Base-by-base conservation (phyloP, 2,888 invertebrate genomes). In the Polyommatus icarus region DNA sequence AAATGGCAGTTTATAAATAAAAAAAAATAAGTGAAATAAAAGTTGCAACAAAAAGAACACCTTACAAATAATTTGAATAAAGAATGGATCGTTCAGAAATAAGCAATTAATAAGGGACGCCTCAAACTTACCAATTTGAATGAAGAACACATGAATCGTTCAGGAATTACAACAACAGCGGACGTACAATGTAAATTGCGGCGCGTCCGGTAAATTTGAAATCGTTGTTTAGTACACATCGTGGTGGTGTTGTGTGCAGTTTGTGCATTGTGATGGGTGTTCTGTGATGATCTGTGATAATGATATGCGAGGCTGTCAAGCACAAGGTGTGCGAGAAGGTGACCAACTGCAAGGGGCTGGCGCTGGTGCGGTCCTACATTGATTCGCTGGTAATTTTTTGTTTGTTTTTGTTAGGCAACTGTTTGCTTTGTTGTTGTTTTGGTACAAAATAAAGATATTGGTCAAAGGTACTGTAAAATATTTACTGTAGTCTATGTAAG, bases 291-390 rank as follows among this genome's bases (percentile, higher is more conserved):
- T 76, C 36, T 40, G 54, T 18, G 50, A 82, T 57, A 50, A 93
- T 93, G 92, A 89, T 93, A 83, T 92, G 92, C 85, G 92, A 93
- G 77, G 89, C 89, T 46, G 87, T 92, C 85, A 87, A 90, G n/a
- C 83, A 87, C 76, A 93, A 92, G 83, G 84, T 93, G 83, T 91
- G 90, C 84, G 92, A 92, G 86, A 92, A 91, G 85, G 87, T 93
- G 86, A 89, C 86, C 82, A 91, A 87, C 80, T 93, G 93, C 79
- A 92, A 88, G 82, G 90, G 91, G 77, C 80, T 93, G 86, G 92
- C 92, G 77, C 79, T 92, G 79, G 83, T 93, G 82, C 89, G 88
- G 80, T 91, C 91, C 7, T 93, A 93, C 82, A 85, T 92, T 79
- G 92, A 92, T 80, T 86, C 88, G 73, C 83, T 92, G 93, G 93